Conservation (phyloP, 2,113 vertebrate species). For the Pluvianellus socialis region DNA sequence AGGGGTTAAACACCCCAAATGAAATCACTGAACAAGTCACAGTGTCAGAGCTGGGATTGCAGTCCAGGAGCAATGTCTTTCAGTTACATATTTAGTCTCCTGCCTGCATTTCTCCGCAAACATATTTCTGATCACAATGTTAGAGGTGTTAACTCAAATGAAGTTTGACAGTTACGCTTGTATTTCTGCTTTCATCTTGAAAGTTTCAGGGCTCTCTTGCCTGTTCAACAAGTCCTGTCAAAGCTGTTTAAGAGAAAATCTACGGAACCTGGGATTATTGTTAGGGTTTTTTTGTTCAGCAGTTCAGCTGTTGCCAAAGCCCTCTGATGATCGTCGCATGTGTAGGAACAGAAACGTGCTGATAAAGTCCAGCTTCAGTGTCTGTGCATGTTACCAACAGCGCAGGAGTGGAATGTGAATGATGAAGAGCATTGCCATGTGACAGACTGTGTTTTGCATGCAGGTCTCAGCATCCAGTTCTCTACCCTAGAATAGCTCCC, state of each 20-base stretch:
- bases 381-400: neutral
- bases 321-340: neutral
- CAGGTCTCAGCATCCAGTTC: neutral
- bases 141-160: neutral
- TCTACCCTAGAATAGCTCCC: neutral
- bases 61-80: neutral
- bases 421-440: neutral
- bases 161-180: neutral
- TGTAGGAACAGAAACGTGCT: neutral
- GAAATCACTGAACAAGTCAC: neutral
- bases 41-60: neutral
- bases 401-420: neutral
- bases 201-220: neutral
- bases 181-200: neutral
- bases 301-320: neutral
- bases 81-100: neutral
- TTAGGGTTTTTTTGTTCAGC: neutral
- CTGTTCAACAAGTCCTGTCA: neutral
- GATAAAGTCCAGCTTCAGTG: neutral
- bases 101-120: neutral
- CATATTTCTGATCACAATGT: neutral
- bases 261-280: neutral
- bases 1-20: neutral
- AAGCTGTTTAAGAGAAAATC: neutral
- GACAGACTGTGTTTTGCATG: neutral